phyloP scores from a whole-genome alignment of 2,797 vertebrate genomes.

The Coracias cyanogaster region DNA sequence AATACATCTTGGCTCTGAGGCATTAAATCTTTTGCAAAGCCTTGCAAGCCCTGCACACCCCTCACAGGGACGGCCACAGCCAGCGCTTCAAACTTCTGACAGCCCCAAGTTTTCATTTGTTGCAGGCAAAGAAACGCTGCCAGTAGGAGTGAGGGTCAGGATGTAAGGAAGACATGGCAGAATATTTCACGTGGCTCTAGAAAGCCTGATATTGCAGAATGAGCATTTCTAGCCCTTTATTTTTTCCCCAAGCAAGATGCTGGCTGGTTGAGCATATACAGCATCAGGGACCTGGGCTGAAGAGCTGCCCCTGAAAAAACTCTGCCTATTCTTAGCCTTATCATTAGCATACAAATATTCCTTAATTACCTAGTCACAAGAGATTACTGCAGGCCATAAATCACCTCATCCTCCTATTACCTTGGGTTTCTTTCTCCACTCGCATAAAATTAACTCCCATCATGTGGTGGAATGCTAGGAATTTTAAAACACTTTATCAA shows the following conservation, averaged over 20 bases:
- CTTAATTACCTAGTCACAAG: constrained; percentile 55
- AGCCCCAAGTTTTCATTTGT: not conserved
- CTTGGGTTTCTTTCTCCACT: not conserved
- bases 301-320: not conserved
- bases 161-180: not conserved
- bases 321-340: not conserved
- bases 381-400: constrained; percentile 50
- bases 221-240: not conserved
- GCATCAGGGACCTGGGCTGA: not conserved
- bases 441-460: constrained; percentile 34
- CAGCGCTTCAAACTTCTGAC: not conserved
- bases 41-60: not conserved
- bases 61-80: not conserved
- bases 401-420: constrained; percentile 45
- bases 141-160: not conserved
- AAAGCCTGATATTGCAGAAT: not conserved
- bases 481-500: constrained; percentile 51
- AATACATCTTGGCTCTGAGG: not conserved
- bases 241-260: not conserved
- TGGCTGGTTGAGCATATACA: not conserved
- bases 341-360: constrained; percentile 49
- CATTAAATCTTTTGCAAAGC: not conserved
- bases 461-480: not conserved
- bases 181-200: not conserved
- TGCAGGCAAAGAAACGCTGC: not conserved